A percentile compares a stretch with the other conserved stretches of the same genome.
Evolutionary conservation across 1,140 invertebrate genomes (phyloP).

Genomic region (Euglossa dilemma): DNA sequence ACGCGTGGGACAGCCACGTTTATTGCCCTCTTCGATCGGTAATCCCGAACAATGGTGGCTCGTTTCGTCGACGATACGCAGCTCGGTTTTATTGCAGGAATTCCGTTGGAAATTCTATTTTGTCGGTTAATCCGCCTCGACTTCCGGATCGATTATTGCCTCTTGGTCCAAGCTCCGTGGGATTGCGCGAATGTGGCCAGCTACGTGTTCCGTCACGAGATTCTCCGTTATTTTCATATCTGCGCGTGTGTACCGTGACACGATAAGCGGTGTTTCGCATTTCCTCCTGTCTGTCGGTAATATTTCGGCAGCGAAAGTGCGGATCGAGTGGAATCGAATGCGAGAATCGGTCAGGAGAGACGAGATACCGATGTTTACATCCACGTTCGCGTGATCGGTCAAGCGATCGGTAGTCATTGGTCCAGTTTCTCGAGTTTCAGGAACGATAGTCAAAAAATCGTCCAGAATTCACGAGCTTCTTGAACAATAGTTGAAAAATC

Average conservation of each 20-base stretch:
- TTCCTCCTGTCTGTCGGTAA: neutral
- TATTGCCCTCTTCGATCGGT: no score
- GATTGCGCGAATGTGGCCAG: neutral
- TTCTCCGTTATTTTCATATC: neutral
- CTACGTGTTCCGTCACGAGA: neutral
- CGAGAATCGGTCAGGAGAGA: no score
- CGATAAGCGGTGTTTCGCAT: neutral
- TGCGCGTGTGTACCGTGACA: neutral
- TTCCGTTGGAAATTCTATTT: conserved; percentile 2
- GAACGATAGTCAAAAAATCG: no score
- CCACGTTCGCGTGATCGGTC: no score
- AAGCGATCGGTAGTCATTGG: no score
- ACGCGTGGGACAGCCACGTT: no score
- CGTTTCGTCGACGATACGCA: neutral
- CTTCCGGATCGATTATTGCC: conserved; percentile 2
- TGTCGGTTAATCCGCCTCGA: conserved; percentile 2
- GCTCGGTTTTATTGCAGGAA: neutral
- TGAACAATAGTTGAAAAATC: no score
- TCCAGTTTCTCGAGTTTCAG: neutral
- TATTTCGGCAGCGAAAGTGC: no score
- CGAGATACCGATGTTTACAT: no score
- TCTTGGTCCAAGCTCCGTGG: neutral
- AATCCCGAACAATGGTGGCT: neutral
- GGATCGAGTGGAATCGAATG: no score
- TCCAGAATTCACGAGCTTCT: no score